Percentiles rank a stretch among this genome's conserved stretches.
phyloP scores from a whole-genome alignment of 2,888 invertebrate species.

The Ochlodes sylvanus region DNA sequence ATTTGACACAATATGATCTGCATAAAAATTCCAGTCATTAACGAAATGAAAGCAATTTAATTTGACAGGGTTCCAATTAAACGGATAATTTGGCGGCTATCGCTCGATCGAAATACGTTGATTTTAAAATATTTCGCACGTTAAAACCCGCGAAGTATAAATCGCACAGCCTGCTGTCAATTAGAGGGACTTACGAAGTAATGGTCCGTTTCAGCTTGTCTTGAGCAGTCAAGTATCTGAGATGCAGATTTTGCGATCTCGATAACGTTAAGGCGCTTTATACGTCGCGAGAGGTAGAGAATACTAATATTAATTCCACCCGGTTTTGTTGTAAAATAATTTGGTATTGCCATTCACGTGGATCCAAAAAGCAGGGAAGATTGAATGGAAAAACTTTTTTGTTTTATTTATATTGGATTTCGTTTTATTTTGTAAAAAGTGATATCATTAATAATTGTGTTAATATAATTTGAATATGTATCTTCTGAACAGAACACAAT shows the following conservation, averaged over 20 bases:
- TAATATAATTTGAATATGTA: too few relatives aligned
- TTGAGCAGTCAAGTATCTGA: conserved; percentile 53
- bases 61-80: conserved; percentile 36
- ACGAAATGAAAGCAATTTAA: conserved; percentile 26
- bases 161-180: conserved; percentile 66
- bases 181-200: conserved; percentile 60
- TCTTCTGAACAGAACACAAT: too few relatives aligned
- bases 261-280: conserved; percentile 57
- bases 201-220: conserved; percentile 57
- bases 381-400: neutral
- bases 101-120: conserved; percentile 40
- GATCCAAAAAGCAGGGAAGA: conserved; percentile 5
- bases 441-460: too few relatives aligned
- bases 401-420: neutral
- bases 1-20: conserved; percentile 13
- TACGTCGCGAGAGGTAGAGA: conserved; percentile 39
- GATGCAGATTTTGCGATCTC: conserved; percentile 70
- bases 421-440: neutral
- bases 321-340: conserved; percentile 36
- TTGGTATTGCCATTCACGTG: conserved; percentile 31
- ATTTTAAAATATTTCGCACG: conserved; percentile 53
- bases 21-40: conserved; percentile 29
- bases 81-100: conserved; percentile 32
- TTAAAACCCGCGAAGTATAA: conserved; percentile 61
- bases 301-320: conserved; percentile 25